Evolutionary conservation across 1,140 invertebrate species (phyloP).

Genomic region (Patella vulgata): DNA sequence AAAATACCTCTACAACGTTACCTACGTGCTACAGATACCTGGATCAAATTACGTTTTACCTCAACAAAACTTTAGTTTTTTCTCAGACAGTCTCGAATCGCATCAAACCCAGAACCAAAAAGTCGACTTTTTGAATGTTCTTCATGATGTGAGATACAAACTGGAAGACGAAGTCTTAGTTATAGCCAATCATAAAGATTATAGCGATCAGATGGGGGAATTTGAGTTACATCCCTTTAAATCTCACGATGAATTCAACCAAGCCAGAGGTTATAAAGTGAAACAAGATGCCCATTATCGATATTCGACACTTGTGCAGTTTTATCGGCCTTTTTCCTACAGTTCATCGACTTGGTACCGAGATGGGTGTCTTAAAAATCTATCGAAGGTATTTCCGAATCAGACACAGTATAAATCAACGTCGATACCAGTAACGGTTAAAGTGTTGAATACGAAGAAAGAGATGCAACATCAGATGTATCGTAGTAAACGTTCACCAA

Average conservation of each 20-base stretch:
- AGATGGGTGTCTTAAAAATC: conserved; percentile 51
- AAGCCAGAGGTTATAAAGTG: conserved; percentile 9
- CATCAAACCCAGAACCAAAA: conserved; percentile 25
- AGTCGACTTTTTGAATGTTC: conserved; percentile 29
- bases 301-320: conserved; percentile 45
- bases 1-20: conserved; percentile 46
- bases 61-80: conserved; percentile 28
- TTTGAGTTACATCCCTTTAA: conserved; percentile 44
- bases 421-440: conserved; percentile 29
- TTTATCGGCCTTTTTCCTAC: conserved; percentile 54
- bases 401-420: conserved; percentile 43
- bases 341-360: conserved; percentile 49
- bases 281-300: conserved; percentile 10
- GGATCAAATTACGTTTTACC: conserved; percentile 38
- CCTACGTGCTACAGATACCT: conserved; percentile 47
- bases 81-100: conserved; percentile 19
- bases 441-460: conserved; percentile 21
- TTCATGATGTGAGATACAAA: conserved; percentile 41
- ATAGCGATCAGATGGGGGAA: conserved; percentile 30
- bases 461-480: conserved; percentile 39
- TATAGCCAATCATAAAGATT: conserved; percentile 33
- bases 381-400: conserved; percentile 42
- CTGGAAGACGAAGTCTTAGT: conserved; percentile 46
- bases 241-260: conserved; percentile 27
- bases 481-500: conserved; percentile 23